These are phyloP conservation scores for Zygaena filipendulae DNA, from an alignment of 2,888 invertebrate species.

Conservation along the genomic window DNA sequence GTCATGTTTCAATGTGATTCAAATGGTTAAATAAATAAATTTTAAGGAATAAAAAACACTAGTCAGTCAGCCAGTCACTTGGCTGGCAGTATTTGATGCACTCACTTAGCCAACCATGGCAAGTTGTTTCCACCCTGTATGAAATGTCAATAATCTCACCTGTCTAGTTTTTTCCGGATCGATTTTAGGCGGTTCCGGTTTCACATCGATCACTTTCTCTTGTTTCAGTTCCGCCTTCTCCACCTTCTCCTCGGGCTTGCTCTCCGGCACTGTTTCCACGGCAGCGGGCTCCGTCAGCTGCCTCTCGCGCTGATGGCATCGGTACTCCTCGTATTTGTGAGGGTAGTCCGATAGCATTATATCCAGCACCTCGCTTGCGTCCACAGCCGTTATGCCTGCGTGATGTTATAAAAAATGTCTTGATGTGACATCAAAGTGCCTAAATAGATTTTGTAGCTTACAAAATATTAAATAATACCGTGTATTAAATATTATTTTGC, in stretches of 20 bases:
- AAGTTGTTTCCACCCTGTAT: too few relatives aligned
- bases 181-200: conserved; percentile 35
- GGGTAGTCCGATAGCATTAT: conserved; percentile 96
- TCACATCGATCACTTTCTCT: conserved; percentile 31
- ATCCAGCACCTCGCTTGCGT: conserved; percentile 92
- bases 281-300: conserved; percentile 34
- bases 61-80: too few relatives aligned
- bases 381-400: conserved; percentile 86
- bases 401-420: too few relatives aligned
- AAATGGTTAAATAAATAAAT: too few relatives aligned
- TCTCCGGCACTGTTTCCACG: conserved; percentile 15
- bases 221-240: conserved; percentile 27
- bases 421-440: not conserved
- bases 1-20: too few relatives aligned
- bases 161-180: conserved; percentile 53
- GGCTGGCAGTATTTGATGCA: too few relatives aligned
- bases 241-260: conserved; percentile 18
- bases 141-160: too few relatives aligned
- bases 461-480: not conserved
- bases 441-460: not conserved
- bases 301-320: conserved; percentile 72
- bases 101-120: too few relatives aligned
- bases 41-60: too few relatives aligned
- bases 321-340: conserved; percentile 92
- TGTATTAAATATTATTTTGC: too few relatives aligned